Evolutionary conservation across 1,140 invertebrate genomes (phyloP).

Genomic region (Calycopis cecrops): DNA sequence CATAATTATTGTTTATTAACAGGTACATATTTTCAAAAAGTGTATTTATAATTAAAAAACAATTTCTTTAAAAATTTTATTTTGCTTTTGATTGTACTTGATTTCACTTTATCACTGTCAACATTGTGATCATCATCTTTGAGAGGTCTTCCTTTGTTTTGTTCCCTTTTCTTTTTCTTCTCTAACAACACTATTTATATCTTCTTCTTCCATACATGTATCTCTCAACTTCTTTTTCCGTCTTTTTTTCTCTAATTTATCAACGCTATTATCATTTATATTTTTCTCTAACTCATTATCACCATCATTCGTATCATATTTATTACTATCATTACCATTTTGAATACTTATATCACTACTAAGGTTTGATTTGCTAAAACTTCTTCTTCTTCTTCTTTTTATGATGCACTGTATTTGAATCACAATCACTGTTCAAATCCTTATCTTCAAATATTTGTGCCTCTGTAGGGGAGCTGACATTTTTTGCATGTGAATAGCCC

Average conservation of each 20-base stretch:
- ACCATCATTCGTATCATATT: too few species aligned
- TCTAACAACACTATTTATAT: not conserved
- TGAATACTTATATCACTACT: conserved; percentile 7
- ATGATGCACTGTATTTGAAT: conserved; percentile 10
- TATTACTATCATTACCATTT: not conserved
- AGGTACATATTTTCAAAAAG: too few species aligned
- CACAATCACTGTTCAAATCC: conserved; percentile 20
- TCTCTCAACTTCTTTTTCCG: not conserved
- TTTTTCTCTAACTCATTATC: too few species aligned
- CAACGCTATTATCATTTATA: too few species aligned
- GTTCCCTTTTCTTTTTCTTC: conserved; percentile 15
- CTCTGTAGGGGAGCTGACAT: conserved; percentile 23
- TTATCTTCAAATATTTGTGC: conserved; percentile 24
- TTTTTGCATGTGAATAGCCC: conserved; percentile 49
- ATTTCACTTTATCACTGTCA: too few species aligned
- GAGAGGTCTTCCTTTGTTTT: conserved; percentile 11
- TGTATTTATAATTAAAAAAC: too few species aligned
- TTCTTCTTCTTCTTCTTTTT: conserved; percentile 29
- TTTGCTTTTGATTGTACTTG: too few species aligned
- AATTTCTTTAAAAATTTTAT: too few species aligned
- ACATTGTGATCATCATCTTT: too few species aligned
- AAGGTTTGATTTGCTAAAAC: conserved; percentile 4
- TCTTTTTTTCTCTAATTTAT: too few species aligned
- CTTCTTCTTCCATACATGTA: not conserved
- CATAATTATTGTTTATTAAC: too few species aligned